Evolutionary conservation across 1,140 invertebrate species (phyloP), one percentile per base, ranked within the genome.

Genomic region (Zaprionus inermis): DNA sequence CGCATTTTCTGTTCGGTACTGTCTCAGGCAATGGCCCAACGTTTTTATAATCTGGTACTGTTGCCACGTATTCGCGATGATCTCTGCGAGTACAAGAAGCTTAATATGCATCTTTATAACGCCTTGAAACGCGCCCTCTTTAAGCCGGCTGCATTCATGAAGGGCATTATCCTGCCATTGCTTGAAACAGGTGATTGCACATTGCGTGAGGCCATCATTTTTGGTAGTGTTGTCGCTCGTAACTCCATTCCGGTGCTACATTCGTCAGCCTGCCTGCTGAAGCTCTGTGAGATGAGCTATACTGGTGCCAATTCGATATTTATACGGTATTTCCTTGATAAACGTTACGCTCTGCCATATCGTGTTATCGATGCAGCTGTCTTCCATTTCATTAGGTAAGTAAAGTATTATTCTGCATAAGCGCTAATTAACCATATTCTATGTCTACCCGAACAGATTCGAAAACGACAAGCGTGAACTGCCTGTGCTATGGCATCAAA

Each of bases 61-160:
- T 92, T 99, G 14, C 99, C 99, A 0, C 94, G 99, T 60, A 94
- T 99, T 10, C 94, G 98, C 54, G 99, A 99, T 93, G 99, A 99
- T 92, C 96, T 99, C 58, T 95, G 95, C 12, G 98, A 99, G 92
- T 99, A 97, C 91, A 99, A 99, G 92, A 95, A 96, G 92, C 93
- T 99, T 1, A 99, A 99, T 93, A 98, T 98, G 93, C 98, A 99
- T 93, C 93, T 99, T 9, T 99, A 99, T 92, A 97, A 98, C 94
- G 98, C 98, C 6, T 83, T 99, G 14, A 95, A 96, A 67, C 99
- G 99, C 93, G 95, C 98, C 10, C 93, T 99, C 0, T 99, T 97
- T 92, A 99, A 99, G 92, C 98, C 99, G 49, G 98, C 96, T 55
- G 98, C 97, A n/a, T 99, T 99, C 86, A 99, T 99, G 96, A 99